phyloP scores from a whole-genome alignment of 2,113 vertebrate genomes.

The Nicator chloris region DNA sequence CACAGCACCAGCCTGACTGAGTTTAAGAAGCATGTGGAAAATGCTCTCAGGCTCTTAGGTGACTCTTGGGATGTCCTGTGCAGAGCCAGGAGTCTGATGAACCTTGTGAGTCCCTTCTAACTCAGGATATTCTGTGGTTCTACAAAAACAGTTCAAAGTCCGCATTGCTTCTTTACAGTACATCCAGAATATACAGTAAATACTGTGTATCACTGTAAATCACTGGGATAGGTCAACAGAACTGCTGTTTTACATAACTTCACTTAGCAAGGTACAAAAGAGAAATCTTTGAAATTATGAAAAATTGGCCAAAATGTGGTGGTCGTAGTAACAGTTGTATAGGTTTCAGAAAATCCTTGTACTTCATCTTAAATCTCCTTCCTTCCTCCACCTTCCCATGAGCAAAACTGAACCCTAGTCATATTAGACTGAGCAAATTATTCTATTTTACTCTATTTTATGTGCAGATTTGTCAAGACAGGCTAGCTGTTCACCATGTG shows the following conservation, averaged over 20 bases:
- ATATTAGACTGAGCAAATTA: background rate
- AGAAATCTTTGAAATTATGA: background rate
- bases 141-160: background rate
- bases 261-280: background rate
- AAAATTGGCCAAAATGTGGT: background rate
- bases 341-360: background rate
- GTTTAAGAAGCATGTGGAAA: background rate
- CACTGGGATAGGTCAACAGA: background rate
- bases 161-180: background rate
- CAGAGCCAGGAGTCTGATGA: too few species aligned
- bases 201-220: background rate
- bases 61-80: background rate
- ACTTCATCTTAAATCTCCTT: background rate
- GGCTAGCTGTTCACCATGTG: background rate
- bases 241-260: background rate
- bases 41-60: too few species aligned
- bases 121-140: background rate
- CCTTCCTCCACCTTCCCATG: background rate
- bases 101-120: background rate
- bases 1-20: background rate
- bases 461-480: background rate
- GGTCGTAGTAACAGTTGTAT: background rate
- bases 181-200: background rate
- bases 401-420: background rate
- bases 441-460: background rate